A percentile compares a stretch with the other conserved stretches of the same genome.
Conservation (phyloP, 2,113 vertebrate species). For the Platycercus adscitus region DNA sequence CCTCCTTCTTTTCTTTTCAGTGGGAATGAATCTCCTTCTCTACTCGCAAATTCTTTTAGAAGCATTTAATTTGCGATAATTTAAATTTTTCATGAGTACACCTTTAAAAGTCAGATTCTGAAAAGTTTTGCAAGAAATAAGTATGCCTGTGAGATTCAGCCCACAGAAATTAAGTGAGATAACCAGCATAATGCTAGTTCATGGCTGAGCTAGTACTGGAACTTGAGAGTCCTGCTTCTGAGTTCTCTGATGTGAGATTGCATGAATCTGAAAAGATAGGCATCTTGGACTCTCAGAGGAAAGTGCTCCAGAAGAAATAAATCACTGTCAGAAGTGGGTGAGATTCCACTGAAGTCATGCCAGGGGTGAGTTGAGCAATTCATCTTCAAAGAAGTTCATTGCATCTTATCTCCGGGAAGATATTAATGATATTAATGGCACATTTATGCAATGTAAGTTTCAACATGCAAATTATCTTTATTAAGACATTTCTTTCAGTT, state of each 20-base stretch:
- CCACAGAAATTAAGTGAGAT: constrained; percentile 20
- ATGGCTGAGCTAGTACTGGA: constrained; percentile 44
- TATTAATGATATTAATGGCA: constrained; percentile 54
- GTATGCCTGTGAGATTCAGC: not conserved
- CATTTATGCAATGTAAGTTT: not conserved
- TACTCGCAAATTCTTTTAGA: constrained; percentile 50
- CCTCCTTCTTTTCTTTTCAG: constrained; percentile 8
- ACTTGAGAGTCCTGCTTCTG: constrained; percentile 63
- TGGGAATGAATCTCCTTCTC: constrained; percentile 25
- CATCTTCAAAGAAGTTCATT: constrained; percentile 58
- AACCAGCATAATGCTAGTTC: constrained; percentile 9
- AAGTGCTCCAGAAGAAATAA: constrained; percentile 54
- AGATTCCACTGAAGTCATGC: constrained; percentile 56
- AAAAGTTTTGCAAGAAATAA: constrained; percentile 42
- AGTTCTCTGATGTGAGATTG: constrained; percentile 49
- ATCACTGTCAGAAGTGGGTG: constrained; percentile 54
- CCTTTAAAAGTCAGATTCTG: constrained; percentile 33
- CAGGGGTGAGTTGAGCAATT: constrained; percentile 63
- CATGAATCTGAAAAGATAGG: constrained; percentile 42
- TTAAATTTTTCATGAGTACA: constrained; percentile 25
- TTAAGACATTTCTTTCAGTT: constrained; percentile 37
- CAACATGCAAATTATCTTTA: constrained; percentile 33
- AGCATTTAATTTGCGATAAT: constrained; percentile 35
- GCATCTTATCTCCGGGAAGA: constrained; percentile 54
- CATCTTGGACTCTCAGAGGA: constrained; percentile 58